phyloP scores from a whole-genome alignment of 1,140 invertebrate species.

The Drosophila obscura region DNA sequence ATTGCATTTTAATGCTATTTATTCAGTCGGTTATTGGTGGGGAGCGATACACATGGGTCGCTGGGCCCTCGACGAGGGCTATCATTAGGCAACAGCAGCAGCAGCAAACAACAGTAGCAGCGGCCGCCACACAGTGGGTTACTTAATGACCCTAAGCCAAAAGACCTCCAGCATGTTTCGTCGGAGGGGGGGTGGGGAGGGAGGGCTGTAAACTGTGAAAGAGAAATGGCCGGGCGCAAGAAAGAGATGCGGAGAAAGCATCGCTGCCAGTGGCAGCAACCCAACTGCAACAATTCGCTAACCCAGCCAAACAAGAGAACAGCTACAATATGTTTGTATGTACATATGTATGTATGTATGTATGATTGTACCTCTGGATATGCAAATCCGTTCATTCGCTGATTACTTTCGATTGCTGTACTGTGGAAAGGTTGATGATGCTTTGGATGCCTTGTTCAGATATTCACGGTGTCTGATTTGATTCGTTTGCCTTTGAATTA shows the following conservation, averaged over 20 bases:
- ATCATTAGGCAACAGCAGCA: slow-evolving; percentile 52
- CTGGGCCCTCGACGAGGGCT: slow-evolving; percentile 10
- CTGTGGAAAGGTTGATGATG: slow-evolving; percentile 52
- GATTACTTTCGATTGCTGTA: slow-evolving; percentile 69
- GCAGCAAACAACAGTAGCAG: not conserved
- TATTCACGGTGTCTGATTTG: slow-evolving; percentile 55
- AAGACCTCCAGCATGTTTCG: slow-evolving; percentile 31
- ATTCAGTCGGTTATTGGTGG: slow-evolving; percentile 32
- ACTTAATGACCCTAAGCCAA: slow-evolving; percentile 74
- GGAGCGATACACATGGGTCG: slow-evolving; percentile 8
- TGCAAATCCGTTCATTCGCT: slow-evolving; percentile 55
- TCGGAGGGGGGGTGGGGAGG: slow-evolving; percentile 13
- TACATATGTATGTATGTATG: not conserved
- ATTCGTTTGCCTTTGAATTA: slow-evolving; percentile 43
- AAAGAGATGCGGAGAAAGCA: slow-evolving; percentile 79
- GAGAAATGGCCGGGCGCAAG: slow-evolving; percentile 56
- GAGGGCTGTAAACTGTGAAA: slow-evolving; percentile 67
- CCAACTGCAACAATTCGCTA: slow-evolving; percentile 71
- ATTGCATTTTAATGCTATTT: slow-evolving; percentile 74
- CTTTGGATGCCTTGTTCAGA: slow-evolving; percentile 36
- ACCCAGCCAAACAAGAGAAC: slow-evolving; percentile 40
- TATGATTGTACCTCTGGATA: slow-evolving; percentile 10
- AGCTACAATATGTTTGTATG: slow-evolving; percentile 25
- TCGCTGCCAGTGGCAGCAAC: slow-evolving; percentile 28
- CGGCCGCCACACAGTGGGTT: slow-evolving; percentile 34